These are phyloP conservation scores for Anhinga rufa DNA, from an alignment of 2,113 vertebrate genomes.

Conservation along the genomic window DNA sequence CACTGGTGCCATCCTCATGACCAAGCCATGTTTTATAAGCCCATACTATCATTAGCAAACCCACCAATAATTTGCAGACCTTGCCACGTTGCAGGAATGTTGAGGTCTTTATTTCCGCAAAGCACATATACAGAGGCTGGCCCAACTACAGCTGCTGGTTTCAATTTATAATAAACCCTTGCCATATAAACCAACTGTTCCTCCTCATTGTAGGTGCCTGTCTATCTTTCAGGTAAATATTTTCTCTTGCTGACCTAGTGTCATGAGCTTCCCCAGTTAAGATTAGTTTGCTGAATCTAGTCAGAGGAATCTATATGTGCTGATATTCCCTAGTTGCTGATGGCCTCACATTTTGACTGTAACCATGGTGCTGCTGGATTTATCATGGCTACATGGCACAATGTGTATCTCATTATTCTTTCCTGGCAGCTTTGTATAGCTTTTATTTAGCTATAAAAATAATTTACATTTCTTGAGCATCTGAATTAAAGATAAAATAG, in stretches of 20 bases:
- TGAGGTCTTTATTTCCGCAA: neutral
- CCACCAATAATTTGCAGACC: neutral
- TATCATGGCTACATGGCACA: slow-evolving; percentile 37
- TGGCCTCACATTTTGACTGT: slow-evolving; percentile 5
- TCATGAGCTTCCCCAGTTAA: neutral
- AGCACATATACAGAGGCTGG: neutral
- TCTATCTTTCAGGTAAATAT: slow-evolving; percentile 1
- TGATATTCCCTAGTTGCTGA: neutral
- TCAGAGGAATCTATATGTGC: neutral
- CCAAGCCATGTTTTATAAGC: neutral
- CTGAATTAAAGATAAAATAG: slow-evolving; percentile 53
- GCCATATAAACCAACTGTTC: neutral
- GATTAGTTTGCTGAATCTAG: neutral
- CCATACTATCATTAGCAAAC: neutral
- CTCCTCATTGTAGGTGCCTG: neutral
- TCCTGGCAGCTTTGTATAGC: neutral
- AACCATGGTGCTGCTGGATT: slow-evolving; percentile 50
- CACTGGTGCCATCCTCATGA: too few relatives aligned
- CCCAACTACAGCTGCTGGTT: neutral
- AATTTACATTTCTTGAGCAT: slow-evolving; percentile 47
- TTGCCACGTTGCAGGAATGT: neutral
- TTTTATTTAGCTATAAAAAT: slow-evolving; percentile 60
- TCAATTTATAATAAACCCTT: neutral
- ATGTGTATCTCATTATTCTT: slow-evolving; percentile 32
- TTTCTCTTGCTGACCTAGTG: neutral